A percentile compares a stretch with the other conserved stretches of the same genome.
Conservation (phyloP, 1,140 invertebrate genomes). For the Tetraneura akinire region DNA sequence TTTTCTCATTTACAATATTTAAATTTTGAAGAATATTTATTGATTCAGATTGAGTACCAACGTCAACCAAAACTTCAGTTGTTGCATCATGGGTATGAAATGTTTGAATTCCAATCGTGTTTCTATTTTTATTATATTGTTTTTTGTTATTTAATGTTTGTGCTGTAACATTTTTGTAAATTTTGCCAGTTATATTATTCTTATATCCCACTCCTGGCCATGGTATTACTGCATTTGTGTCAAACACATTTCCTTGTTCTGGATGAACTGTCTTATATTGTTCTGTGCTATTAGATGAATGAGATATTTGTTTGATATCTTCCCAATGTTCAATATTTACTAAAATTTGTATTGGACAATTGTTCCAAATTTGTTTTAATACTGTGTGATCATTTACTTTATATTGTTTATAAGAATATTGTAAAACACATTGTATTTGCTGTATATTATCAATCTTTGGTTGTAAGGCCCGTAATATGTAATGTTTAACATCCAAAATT, state of each 20-base stretch:
- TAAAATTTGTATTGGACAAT: background rate
- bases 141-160: conserved; percentile 6
- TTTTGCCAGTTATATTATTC: background rate
- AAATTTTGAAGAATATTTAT: background rate
- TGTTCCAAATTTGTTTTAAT: conserved; percentile 18
- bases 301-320: background rate
- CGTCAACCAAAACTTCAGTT: background rate
- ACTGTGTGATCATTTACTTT: background rate
- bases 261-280: background rate
- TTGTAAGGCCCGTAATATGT: conserved; percentile 5
- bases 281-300: background rate
- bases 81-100: background rate
- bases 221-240: background rate
- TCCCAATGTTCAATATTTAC: background rate
- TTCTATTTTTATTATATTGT: background rate
- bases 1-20: background rate
- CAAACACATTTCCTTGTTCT: background rate
- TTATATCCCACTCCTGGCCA: background rate
- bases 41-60: background rate
- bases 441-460: conserved; percentile 21
- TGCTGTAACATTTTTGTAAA: background rate
- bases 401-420: background rate
- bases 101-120: background rate
- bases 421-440: conserved; percentile 23
- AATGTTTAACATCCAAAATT: conserved; percentile 33